Conservation (phyloP, 1,140 invertebrate species). For the Daktulosphaira vitifoliae region DNA sequence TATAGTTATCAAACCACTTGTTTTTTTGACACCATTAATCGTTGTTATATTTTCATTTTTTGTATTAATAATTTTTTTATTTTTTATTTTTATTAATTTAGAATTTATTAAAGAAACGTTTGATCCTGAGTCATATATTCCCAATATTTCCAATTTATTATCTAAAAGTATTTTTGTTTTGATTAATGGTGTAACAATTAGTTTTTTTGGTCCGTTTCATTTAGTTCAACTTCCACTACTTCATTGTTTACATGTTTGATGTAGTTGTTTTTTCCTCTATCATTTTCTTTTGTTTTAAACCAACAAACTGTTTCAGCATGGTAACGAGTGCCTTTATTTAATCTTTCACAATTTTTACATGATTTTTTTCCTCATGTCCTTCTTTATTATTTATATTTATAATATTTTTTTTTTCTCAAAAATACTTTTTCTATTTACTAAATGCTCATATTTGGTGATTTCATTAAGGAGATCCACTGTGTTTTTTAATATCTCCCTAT, state of each 20-base stretch:
- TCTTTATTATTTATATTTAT: background rate
- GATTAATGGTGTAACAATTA: slow-evolving; percentile 34
- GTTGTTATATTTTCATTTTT: background rate
- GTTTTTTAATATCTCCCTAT: slow-evolving; percentile 3
- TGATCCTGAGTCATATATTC: slow-evolving; percentile 30
- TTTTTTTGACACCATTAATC: slow-evolving; percentile 17
- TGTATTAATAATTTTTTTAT: slow-evolving; percentile 29
- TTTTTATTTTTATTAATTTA: slow-evolving; percentile 34
- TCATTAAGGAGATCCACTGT: background rate
- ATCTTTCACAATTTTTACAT: slow-evolving; percentile 20
- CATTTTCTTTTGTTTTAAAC: slow-evolving; percentile 18
- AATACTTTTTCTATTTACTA: slow-evolving; percentile 2
- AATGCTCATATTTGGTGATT: background rate
- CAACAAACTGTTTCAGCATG: slow-evolving; percentile 29
- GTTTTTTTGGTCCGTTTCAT: slow-evolving; percentile 33
- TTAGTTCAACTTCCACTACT: slow-evolving; percentile 31
- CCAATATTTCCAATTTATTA: slow-evolving; percentile 30
- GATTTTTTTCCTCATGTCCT: slow-evolving; percentile 6
- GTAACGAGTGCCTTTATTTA: background rate
- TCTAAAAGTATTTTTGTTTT: slow-evolving; percentile 28
- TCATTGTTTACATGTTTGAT: slow-evolving; percentile 31
- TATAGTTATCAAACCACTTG: slow-evolving; percentile 9
- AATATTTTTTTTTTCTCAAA: background rate
- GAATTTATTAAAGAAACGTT: slow-evolving; percentile 35
- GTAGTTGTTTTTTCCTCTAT: slow-evolving; percentile 25